Base-by-base conservation (phyloP, 2,797 vertebrate species). In the Notamacropus eugenii region DNA sequence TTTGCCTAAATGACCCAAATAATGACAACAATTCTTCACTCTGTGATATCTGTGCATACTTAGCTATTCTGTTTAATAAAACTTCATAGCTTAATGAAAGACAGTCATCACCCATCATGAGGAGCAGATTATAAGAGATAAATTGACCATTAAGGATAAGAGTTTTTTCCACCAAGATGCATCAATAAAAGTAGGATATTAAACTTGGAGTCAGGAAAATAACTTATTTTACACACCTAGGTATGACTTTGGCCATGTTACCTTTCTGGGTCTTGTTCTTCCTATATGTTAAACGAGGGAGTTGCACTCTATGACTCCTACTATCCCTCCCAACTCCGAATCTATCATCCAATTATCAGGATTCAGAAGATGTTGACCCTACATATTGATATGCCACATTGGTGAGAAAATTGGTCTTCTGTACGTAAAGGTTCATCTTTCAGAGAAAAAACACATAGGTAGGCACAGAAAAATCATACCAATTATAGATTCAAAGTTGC, bases 11-110 rank as follows among this genome's bases (percentile, higher is more conserved):
- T 59, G 74, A 52, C 52, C 14, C 4, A 0, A 16, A 92, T 82
- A 82, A 82, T 82, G 9, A 54, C 16, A 29, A 5, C 12, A 57
- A 0, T 10, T 54, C 2, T 90, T 54, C 22, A 3, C 54, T 90
- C 54, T 57, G 31, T 90, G 52, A 55, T 90, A 59, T 91, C 55
- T 1, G 12, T 57, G 0, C 31, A 90, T 55, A 24, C 14, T 92
- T 74, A 9, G 14, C 12, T 82, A 28, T 22, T 28, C 67, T 55
- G 22, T 28, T 10, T 9, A 34, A 54, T 95, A 92, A 92, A 59
- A 90, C 8, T 92, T 92, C 22, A 92, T 16, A 96, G 92, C 34
- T 92, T 90, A 92, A 54, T 34, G n/a, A 90, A 91, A 74, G 52
- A 46, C 58, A 29, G 19, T 91, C 57, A n/a, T 62, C 19, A 28